phyloP scores from a whole-genome alignment of 2,113 vertebrate species.

The Myrmophylax atrothorax region DNA sequence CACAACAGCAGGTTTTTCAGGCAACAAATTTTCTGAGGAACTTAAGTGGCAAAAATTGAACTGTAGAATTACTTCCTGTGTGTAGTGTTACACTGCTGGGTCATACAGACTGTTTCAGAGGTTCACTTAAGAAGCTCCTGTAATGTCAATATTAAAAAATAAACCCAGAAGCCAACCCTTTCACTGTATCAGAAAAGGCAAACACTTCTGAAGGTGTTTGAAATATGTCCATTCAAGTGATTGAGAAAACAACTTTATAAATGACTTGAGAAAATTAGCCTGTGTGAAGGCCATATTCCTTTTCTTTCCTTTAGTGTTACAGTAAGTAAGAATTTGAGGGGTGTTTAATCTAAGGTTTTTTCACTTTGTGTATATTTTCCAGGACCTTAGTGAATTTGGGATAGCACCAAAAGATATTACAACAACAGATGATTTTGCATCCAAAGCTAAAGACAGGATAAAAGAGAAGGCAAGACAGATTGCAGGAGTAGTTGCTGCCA shows the following conservation, averaged over 20 bases:
- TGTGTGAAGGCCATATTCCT: not conserved
- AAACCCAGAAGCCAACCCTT: not conserved
- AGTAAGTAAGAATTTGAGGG: not conserved
- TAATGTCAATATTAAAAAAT: not conserved
- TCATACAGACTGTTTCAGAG: not conserved
- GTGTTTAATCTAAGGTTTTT: not conserved
- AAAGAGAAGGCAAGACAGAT: conserved; percentile 86
- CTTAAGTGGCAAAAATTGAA: not conserved
- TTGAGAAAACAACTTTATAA: not conserved
- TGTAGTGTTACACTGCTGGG: not conserved
- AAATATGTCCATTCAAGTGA: not conserved
- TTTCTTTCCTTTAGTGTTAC: not conserved
- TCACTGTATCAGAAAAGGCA: not conserved
- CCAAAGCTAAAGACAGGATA: conserved; percentile 80
- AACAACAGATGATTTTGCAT: conserved; percentile 88
- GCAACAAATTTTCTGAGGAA: not conserved
- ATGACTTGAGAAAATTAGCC: not conserved
- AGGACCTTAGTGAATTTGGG: conserved; percentile 95
- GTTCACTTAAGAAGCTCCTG: not conserved
- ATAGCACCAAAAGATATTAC: conserved; percentile 91
- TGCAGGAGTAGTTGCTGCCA: conserved; percentile 79
- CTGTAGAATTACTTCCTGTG: not conserved
- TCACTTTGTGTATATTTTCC: not conserved
- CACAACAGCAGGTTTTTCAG: not conserved
- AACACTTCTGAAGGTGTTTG: not conserved